A percentile compares a stretch with the other conserved stretches of the same genome.
Conservation (phyloP, 30 jellyfish, hydroid and myxozoan genomes). For the Hydra vulgaris region DNA sequence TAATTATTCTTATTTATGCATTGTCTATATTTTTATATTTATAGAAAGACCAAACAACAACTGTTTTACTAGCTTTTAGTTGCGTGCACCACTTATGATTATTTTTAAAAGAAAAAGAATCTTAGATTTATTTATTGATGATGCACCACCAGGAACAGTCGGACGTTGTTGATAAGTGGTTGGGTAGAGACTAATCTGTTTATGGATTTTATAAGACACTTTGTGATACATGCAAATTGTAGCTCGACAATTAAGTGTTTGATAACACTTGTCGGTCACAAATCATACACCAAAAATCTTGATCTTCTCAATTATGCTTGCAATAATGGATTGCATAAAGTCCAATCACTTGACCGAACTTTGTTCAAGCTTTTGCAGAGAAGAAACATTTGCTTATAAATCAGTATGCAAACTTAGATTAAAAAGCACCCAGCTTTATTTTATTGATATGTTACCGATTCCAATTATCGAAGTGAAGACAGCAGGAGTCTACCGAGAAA, state of each 20-base stretch:
- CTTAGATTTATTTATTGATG: neutral
- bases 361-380: no score
- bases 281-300: neutral
- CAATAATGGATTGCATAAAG: neutral
- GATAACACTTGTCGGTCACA: neutral
- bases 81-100: neutral
- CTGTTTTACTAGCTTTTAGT: neutral
- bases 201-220: neutral
- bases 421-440: no score
- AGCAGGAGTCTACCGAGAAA: no score
- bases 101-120: neutral
- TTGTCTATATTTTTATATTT: neutral
- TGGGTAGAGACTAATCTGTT: neutral
- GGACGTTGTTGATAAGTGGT: neutral
- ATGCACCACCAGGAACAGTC: neutral
- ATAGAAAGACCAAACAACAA: conserved; percentile 3
- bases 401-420: no score
- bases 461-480: no score
- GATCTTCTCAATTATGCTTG: neutral
- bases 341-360: no score
- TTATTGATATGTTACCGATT: no score
- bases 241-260: neutral
- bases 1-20: neutral
- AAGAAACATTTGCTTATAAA: no score
- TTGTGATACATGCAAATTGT: neutral